Conservation (phyloP, 1,140 invertebrate species). For the Cotesia chilonis region DNA sequence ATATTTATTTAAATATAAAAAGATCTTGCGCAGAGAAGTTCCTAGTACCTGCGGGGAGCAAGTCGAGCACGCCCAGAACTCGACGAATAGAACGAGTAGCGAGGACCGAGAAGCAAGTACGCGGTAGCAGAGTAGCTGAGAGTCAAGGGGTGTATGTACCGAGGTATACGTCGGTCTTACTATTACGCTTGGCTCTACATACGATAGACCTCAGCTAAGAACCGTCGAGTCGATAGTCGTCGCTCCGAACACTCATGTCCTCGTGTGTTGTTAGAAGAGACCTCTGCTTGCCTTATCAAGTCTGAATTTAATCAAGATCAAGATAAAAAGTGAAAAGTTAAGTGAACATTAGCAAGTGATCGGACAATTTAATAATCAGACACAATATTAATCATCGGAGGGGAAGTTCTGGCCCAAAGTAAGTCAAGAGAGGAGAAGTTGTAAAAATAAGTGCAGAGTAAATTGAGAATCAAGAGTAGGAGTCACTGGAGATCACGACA, state of each 20-base stretch:
- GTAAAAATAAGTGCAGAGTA: too few relatives aligned
- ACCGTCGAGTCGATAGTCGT: constrained; percentile 14
- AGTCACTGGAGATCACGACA: background rate
- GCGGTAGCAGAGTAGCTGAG: background rate
- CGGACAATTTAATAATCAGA: too few relatives aligned
- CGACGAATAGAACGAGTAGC: constrained; percentile 12
- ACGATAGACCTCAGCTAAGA: background rate
- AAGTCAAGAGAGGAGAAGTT: background rate
- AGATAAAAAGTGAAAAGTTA: too few relatives aligned
- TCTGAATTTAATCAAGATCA: too few relatives aligned
- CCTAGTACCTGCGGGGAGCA: background rate
- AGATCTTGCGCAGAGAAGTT: constrained; percentile 1
- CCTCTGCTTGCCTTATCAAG: too few relatives aligned
- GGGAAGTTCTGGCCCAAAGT: too few relatives aligned
- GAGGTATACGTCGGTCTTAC: constrained; percentile 2
- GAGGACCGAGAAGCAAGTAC: constrained; percentile 3
- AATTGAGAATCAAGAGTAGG: constrained; percentile 2
- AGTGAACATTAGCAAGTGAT: too few relatives aligned
- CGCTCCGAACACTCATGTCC: too few relatives aligned
- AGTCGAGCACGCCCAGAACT: constrained; percentile 16
- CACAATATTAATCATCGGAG: too few relatives aligned
- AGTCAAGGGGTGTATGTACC: constrained; percentile 12
- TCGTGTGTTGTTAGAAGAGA: too few relatives aligned
- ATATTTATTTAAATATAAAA: constrained; percentile 6
- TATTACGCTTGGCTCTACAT: background rate